These are phyloP conservation scores for Diogma glabrata DNA, from an alignment of 2,888 invertebrate genomes.

Conservation along the genomic window DNA sequence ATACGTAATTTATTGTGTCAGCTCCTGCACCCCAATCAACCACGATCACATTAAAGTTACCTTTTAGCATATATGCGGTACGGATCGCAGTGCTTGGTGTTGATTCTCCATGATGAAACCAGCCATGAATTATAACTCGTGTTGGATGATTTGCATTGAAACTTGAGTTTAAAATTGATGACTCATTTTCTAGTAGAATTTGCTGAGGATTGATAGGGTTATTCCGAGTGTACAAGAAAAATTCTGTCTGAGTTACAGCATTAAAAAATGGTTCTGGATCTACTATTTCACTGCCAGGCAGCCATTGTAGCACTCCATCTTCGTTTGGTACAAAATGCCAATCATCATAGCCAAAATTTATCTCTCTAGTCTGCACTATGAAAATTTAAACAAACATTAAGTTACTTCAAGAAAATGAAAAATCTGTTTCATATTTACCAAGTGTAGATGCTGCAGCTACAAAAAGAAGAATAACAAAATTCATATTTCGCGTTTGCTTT, in stretches of 20 bases:
- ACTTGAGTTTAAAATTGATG: background rate
- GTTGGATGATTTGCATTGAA: slow-evolving; percentile 4
- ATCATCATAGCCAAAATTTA: too few relatives aligned
- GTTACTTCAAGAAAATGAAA: too few relatives aligned
- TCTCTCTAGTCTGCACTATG: too few relatives aligned
- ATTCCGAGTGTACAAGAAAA: background rate
- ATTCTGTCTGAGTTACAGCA: background rate
- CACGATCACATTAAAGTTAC: slow-evolving; percentile 46
- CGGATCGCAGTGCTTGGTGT: too few relatives aligned
- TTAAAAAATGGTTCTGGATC: background rate
- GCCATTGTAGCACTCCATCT: slow-evolving; percentile 13
- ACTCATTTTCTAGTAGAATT: background rate
- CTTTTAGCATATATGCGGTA: slow-evolving; percentile 43
- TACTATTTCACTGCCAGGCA: too few relatives aligned
- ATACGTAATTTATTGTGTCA: slow-evolving; percentile 42
- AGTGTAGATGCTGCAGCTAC: too few relatives aligned
- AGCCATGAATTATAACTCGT: background rate
- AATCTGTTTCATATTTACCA: too few relatives aligned
- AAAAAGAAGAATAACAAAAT: too few relatives aligned
- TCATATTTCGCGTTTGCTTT: too few relatives aligned
- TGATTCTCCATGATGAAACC: slow-evolving; percentile 22
- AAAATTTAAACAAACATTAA: too few relatives aligned
- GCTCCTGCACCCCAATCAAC: slow-evolving; percentile 50
- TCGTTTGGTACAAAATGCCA: slow-evolving; percentile 14
- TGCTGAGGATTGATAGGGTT: background rate